Evolutionary conservation across 2,113 vertebrate genomes (phyloP).

Genomic region (Colistium nudipinnis): DNA sequence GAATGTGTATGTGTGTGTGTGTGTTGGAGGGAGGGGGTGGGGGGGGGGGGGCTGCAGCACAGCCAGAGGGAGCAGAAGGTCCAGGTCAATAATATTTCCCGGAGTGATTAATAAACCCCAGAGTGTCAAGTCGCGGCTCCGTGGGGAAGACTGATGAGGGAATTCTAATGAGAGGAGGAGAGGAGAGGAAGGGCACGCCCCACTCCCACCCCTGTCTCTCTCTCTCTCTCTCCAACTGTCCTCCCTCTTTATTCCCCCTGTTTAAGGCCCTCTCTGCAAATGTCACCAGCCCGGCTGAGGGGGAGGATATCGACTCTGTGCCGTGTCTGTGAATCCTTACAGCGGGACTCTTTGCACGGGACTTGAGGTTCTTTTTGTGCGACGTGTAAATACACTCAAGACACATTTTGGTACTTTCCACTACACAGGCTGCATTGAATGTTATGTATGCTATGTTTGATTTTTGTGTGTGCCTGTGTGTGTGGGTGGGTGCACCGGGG

Average conservation of each 20-base stretch:
- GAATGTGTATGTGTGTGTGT: slow-evolving; percentile 64
- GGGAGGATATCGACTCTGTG: slow-evolving; percentile 32
- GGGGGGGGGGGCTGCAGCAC: slow-evolving; percentile 31
- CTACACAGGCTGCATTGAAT: slow-evolving; percentile 25
- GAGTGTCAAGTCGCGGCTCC: slow-evolving; percentile 50
- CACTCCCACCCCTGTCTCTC: neutral
- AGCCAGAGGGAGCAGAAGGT: slow-evolving; percentile 62
- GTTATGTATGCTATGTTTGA: slow-evolving; percentile 25
- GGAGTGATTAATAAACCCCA: slow-evolving; percentile 76
- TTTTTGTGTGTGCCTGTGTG: slow-evolving; percentile 25
- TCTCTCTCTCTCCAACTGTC: slow-evolving; percentile 8
- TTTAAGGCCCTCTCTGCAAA: slow-evolving; percentile 53
- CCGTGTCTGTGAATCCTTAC: slow-evolving; percentile 33
- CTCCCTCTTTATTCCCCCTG: slow-evolving; percentile 17
- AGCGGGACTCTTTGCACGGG: slow-evolving; percentile 2
- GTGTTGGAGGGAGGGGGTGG: neutral
- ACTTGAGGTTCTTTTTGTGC: slow-evolving; percentile 24
- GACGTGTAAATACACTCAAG: slow-evolving; percentile 33
- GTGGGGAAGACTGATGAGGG: slow-evolving; percentile 67
- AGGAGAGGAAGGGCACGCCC: slow-evolving; percentile 11
- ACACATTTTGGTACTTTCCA: slow-evolving; percentile 34
- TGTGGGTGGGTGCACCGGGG: neutral
- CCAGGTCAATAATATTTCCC: slow-evolving; percentile 76
- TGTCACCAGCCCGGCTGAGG: slow-evolving; percentile 51
- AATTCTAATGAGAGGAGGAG: slow-evolving; percentile 69